A percentile compares a stretch with the other conserved stretches of the same genome.
These are phyloP conservation scores for Callyntrura guangdongensis DNA, from an alignment of 2,888 invertebrate species.

Conservation along the genomic window DNA sequence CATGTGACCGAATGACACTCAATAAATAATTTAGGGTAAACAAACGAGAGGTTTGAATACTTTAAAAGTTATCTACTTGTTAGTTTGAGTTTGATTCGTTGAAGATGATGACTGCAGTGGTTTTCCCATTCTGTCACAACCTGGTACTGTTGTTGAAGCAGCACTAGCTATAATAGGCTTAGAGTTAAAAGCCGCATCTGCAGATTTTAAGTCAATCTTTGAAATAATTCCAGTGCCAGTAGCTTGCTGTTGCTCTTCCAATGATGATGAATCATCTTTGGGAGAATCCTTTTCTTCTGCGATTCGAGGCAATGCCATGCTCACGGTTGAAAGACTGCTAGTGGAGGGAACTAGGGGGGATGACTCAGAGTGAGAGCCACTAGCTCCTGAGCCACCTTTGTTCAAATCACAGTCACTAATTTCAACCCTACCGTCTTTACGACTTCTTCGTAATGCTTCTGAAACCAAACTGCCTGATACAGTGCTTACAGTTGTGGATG, in stretches of 20 bases:
- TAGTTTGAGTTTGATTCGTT: conserved; percentile 36
- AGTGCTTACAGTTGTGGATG: conserved; percentile 80
- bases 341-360: conserved; percentile 77
- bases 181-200: background rate
- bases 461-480: conserved; percentile 70
- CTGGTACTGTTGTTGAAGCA: conserved; percentile 9
- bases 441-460: conserved; percentile 81
- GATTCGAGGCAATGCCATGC: conserved; percentile 90
- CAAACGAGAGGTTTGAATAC: background rate
- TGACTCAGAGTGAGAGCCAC: conserved; percentile 59
- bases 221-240: background rate
- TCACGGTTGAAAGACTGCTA: conserved; percentile 81
- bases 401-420: conserved; percentile 59
- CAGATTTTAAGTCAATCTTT: conserved; percentile 14
- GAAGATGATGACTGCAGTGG: conserved; percentile 26
- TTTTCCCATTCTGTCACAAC: conserved; percentile 37
- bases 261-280: conserved; percentile 77
- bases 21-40: background rate
- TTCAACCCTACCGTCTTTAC: conserved; percentile 79
- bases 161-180: background rate
- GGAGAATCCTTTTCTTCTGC: conserved; percentile 95
- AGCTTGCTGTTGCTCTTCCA: conserved; percentile 26
- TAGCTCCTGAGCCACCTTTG: conserved; percentile 53
- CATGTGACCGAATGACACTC: background rate
- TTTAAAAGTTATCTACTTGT: background rate